Conservation (phyloP, 2,113 vertebrate genomes). For the Actenoides lindsayi region DNA sequence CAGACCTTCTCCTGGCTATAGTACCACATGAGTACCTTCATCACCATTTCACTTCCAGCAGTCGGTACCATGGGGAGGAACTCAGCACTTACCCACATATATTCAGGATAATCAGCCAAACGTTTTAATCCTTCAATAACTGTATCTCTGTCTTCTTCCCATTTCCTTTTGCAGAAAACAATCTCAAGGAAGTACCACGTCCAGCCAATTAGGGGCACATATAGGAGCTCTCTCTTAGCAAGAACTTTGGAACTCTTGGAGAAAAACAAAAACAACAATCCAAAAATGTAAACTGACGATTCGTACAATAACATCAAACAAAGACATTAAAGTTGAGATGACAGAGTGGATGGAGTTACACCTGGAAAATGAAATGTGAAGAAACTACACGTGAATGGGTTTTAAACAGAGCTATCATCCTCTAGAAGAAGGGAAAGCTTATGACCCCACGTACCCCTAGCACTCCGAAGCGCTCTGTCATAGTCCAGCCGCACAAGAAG, state of each 20-base stretch:
- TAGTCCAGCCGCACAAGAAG: conserved; percentile 98
- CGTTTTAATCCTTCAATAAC: conserved; percentile 85
- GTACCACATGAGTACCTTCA: neutral
- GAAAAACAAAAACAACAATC: neutral
- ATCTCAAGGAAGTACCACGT: conserved; percentile 99
- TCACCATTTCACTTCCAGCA: neutral
- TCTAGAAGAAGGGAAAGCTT: neutral
- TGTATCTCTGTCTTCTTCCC: conserved; percentile 94
- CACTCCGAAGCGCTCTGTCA: conserved; percentile 94
- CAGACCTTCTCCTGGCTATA: neutral
- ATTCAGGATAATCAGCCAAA: conserved; percentile 92
- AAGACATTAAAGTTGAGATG: neutral
- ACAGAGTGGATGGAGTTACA: neutral
- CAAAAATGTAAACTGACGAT: neutral
- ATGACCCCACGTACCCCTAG: conserved; percentile 84
- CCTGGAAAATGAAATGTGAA: neutral
- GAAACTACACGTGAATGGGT: neutral
- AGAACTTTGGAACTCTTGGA: conserved; percentile 95
- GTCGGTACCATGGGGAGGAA: neutral
- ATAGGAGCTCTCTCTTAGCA: conserved; percentile 94
- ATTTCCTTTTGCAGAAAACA: conserved; percentile 96
- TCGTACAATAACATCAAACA: neutral
- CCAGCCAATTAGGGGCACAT: conserved; percentile 97
- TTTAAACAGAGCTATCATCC: neutral
- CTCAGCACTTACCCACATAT: conserved; percentile 92